Base-by-base conservation (phyloP, 2,888 invertebrate species). In the Hirudinaria manillensis region DNA sequence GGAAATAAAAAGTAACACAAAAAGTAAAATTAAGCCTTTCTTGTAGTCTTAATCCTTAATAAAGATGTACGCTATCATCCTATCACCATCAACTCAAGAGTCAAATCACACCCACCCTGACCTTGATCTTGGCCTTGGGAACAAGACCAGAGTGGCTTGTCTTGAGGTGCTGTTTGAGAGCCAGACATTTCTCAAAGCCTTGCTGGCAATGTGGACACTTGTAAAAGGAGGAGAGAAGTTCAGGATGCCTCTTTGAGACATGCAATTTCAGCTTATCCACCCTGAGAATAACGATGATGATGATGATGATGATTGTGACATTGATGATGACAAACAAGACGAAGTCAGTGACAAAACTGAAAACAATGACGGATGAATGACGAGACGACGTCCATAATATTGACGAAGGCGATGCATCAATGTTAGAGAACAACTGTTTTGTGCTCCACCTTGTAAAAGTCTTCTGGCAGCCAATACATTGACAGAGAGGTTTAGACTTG, bases 211-310 rank as follows among this genome's bases (percentile, higher is more conserved):
- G 56, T 29, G 36, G 72, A 56, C 72, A 72, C 34, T 72, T 72
- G 56, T 72, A 72, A 34, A 72, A 72, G n/a, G 55, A 72, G 34
- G 55, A 36, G 19, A 72, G 53, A 6, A 72, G 29, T 24, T 72
- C 72, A 24, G 72, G 72, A 34, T 72, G 72, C 3, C 72, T 36
- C 56, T 72, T 72, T 24, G 72, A 72, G n/a, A 72, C 53, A 21
- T 72, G 72, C 56, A 72, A 56, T 55, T 72, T 72, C 24, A 72
- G 29, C 36, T 72, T 72, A 56, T 72, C 72, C 32, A 72, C 53
- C 34, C 72, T 72, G 32, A 29, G 1, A 24, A 56, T 53, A 1
- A 32, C 1, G 36, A 36, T 4, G 34, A 34, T 3, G 68, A 3
- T 6, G 7, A 32, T 34, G n/a, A 68, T 13, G 34, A 29, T 68